A percentile compares a stretch with the other conserved stretches of the same genome.
These are phyloP conservation scores for Drosophila aff. DNA, from an alignment of 1,140 invertebrate genomes.

Conservation along the genomic window DNA sequence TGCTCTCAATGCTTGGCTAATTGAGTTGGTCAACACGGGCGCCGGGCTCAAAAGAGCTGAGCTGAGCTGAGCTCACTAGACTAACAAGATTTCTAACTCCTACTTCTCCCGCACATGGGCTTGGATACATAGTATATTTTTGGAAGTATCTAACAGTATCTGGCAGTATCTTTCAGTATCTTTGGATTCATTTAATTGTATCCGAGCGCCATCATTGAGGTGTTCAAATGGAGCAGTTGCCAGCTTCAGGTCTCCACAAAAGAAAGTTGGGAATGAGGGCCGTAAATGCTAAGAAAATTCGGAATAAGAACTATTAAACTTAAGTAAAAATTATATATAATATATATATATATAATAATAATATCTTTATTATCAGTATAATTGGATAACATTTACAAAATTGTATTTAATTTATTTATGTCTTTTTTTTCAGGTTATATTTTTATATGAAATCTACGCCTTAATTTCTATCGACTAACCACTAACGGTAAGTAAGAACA, in stretches of 20 bases:
- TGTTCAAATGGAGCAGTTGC: background rate
- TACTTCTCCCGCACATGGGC: background rate
- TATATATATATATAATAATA: too few relatives aligned
- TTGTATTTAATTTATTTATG: too few relatives aligned
- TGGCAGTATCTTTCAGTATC: background rate
- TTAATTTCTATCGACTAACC: background rate
- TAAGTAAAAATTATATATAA: background rate
- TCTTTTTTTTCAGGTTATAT: too few relatives aligned
- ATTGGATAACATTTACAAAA: too few relatives aligned
- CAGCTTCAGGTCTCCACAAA: background rate
- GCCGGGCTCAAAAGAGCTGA: slow-evolving; percentile 21
- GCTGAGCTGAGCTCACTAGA: background rate
- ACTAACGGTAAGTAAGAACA: background rate
- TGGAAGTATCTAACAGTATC: background rate
- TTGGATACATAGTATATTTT: background rate
- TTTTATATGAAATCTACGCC: background rate
- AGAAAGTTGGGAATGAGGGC: too few relatives aligned
- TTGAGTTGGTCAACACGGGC: slow-evolving; percentile 66
- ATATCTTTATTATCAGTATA: too few relatives aligned
- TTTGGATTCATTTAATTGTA: background rate
- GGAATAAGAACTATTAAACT: too few relatives aligned
- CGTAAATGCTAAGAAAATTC: too few relatives aligned
- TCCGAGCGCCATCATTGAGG: background rate
- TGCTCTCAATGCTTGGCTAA: slow-evolving; percentile 79
- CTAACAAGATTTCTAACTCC: slow-evolving; percentile 11